Evolutionary conservation across 2,888 invertebrate genomes (phyloP), one percentile per base, ranked within the genome.

Genomic region (Malthinus flaveolus): DNA sequence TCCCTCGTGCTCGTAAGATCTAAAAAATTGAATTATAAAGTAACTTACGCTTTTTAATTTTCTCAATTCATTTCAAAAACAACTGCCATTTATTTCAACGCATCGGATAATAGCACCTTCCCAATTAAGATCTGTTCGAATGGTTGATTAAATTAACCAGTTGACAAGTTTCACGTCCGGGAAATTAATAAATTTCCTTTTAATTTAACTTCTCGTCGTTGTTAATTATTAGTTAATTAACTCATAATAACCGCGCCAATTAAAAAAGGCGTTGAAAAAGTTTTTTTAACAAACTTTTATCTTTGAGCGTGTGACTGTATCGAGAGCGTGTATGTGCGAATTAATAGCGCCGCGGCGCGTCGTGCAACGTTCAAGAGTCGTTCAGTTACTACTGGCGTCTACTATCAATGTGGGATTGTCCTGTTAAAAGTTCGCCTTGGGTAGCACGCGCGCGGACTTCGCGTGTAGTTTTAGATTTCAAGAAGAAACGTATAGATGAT

Each of bases 371-470:
- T 48, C 59, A 46, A 59, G 35, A 53, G 54, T 54, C 54, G 54
- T 42, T 23, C 39, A 42, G 39, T 42, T 42, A 42, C 37, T 37
- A 58, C 59, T 59, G 54, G 59, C 59, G 59, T 59, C 59, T 59
- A 44, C 59, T 59, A 59, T 59, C 59, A 59, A 35, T 59, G 59
- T 49, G 37, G 46, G 5, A 56, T 56, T 59, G 59, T 59, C 54
- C 53, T 59, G 54, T 32, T 45, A 35, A 39, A 57, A 54, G 49
- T 45, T 49, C 49, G 53, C 59, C 54, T 58, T 48, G 37, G 37
- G 58, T 52, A 55, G 53, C 53, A 49, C 59, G 54, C 59, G 56
- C 54, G 49, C 58, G 52, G 39, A 59, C 59, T 53, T 59, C 53
- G 53, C 39, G 48, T 39, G 46, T 48, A 39, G 37, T 46, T 51